Conservation (phyloP, 2,888 invertebrate species). For the Ypsolopha sequella region DNA sequence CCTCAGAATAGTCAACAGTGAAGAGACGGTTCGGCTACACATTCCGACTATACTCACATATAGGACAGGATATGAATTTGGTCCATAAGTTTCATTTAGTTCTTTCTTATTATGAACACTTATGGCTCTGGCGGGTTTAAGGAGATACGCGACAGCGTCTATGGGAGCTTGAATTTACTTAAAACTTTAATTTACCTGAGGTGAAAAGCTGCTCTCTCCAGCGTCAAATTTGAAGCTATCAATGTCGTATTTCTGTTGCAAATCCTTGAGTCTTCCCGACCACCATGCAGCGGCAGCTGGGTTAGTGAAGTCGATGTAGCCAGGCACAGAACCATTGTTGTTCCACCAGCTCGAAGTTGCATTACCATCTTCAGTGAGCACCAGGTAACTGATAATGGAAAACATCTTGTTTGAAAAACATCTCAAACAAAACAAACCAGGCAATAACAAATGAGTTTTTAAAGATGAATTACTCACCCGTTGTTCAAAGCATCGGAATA, state of each 20-base stretch:
- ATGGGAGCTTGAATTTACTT: background rate
- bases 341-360: slow-evolving; percentile 67
- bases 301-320: slow-evolving; percentile 81
- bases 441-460: no score
- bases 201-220: slow-evolving; percentile 78
- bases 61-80: no score
- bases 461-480: slow-evolving; percentile 43
- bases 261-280: slow-evolving; percentile 49
- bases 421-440: no score
- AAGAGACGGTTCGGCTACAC: no score
- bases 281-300: slow-evolving; percentile 75
- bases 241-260: slow-evolving; percentile 74
- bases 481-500: slow-evolving; percentile 68
- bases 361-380: slow-evolving; percentile 50
- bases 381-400: slow-evolving; percentile 46
- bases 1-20: no score
- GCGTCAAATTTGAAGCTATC: slow-evolving; percentile 88
- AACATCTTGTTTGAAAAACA: background rate
- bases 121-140: no score
- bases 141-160: no score
- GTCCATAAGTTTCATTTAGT: no score
- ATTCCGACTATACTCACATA: no score
- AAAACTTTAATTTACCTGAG: slow-evolving; percentile 44
- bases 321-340: slow-evolving; percentile 54
- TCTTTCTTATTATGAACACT: no score